These are phyloP conservation scores for Diceros bicornis DNA, from an alignment of 2,797 vertebrate genomes.

Conservation along the genomic window DNA sequence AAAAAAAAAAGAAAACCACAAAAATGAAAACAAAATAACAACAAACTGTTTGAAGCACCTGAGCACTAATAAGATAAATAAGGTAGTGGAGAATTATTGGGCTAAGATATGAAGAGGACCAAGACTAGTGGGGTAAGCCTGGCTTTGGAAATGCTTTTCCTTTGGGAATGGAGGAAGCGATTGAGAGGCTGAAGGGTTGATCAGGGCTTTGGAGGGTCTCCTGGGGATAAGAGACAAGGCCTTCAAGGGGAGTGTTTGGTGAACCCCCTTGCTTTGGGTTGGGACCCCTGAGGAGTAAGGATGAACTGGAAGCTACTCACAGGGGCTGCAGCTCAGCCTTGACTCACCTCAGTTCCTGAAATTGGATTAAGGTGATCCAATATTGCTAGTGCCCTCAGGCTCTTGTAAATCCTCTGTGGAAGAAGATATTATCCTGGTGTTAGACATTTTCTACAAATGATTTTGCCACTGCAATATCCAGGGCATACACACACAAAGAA, in stretches of 20 bases:
- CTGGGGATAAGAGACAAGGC: neutral
- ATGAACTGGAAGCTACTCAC: neutral
- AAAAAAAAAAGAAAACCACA: too few relatives aligned
- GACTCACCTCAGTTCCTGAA: constrained; percentile 28
- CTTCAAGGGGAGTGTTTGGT: neutral
- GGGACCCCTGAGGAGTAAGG: neutral
- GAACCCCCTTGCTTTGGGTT: neutral
- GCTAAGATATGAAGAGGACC: neutral
- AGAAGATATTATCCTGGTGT: neutral
- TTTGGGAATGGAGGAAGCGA: neutral
- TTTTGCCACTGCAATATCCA: neutral
- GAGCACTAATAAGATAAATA: neutral
- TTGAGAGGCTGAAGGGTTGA: neutral
- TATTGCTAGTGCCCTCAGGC: neutral
- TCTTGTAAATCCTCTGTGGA: constrained; percentile 59
- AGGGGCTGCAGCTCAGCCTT: neutral
- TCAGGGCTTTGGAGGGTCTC: neutral
- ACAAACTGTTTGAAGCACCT: neutral
- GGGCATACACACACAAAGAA: neutral
- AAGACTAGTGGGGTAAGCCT: neutral
- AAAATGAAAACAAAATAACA: neutral
- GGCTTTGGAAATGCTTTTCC: neutral
- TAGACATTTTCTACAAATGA: constrained; percentile 18
- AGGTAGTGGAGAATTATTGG: neutral
- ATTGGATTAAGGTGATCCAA: constrained; percentile 7